These are phyloP conservation scores for Thunnus maccoyii DNA, from an alignment of 2,113 vertebrate species.

Conservation along the genomic window DNA sequence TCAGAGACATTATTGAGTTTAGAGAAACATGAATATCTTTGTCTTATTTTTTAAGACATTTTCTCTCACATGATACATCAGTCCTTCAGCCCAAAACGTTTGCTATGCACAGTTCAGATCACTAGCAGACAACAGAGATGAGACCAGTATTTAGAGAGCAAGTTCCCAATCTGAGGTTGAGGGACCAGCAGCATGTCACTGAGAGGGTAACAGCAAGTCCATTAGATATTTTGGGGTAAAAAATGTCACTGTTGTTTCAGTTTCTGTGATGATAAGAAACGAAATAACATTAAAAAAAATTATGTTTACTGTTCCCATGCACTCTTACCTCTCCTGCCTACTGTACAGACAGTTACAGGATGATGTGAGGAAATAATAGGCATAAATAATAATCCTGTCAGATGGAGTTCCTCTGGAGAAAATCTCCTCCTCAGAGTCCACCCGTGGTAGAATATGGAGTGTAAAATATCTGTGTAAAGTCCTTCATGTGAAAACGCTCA, in stretches of 20 bases:
- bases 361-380: background rate
- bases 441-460: no score
- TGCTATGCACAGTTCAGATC: background rate
- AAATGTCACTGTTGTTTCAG: background rate
- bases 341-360: background rate
- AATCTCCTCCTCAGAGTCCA: background rate
- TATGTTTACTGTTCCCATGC: background rate
- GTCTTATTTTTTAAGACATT: background rate
- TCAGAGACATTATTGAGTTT: background rate
- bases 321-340: background rate
- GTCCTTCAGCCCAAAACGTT: background rate
- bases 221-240: background rate
- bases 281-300: background rate
- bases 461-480: background rate
- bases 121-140: background rate
- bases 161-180: background rate
- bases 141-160: background rate
- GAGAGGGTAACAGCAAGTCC: background rate
- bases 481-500: background rate
- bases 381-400: background rate
- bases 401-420: background rate
- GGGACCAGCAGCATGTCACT: background rate
- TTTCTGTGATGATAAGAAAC: background rate
- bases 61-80: background rate
- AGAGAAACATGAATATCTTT: background rate